Conservation (phyloP, 2,888 invertebrate genomes). For the Hydropsyche betteni region DNA sequence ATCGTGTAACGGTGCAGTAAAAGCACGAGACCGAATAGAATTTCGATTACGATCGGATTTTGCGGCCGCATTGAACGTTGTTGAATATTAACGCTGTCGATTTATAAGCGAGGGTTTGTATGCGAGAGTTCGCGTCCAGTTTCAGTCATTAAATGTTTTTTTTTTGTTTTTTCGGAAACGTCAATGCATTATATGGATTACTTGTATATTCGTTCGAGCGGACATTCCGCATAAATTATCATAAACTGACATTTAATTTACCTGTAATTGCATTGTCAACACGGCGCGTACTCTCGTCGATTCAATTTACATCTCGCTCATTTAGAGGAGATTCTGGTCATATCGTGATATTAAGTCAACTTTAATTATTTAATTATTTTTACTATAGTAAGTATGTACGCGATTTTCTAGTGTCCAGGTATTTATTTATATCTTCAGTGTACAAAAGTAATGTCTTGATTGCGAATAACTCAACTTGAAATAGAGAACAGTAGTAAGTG, state of each 20-base stretch:
- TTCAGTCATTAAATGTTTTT: neutral
- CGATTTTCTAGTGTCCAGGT: no score
- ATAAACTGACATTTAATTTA: constrained; percentile 50
- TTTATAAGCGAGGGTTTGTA: constrained; percentile 6
- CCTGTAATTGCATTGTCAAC: constrained; percentile 50
- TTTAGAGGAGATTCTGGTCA: constrained; percentile 27
- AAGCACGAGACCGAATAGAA: constrained; percentile 19
- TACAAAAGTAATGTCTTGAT: no score
- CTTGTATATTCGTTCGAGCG: neutral
- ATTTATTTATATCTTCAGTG: no score
- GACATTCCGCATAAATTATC: constrained; percentile 45
- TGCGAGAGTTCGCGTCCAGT: neutral
- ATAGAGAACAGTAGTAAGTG: no score
- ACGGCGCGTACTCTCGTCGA: constrained; percentile 38
- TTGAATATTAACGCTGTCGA: constrained; percentile 7
- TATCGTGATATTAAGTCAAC: constrained; percentile 1
- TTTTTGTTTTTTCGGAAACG: no score
- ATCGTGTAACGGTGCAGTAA: constrained; percentile 19
- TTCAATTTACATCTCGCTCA: constrained; percentile 42
- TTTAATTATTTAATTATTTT: no score
- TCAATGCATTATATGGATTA: neutral
- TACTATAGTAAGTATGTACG: no score
- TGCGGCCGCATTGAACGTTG: constrained; percentile 9
- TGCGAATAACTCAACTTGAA: no score
- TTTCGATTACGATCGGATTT: constrained; percentile 31